These are phyloP conservation scores for Drosophila yakuba DNA, from an alignment of 1,140 invertebrate species.

Conservation along the genomic window DNA sequence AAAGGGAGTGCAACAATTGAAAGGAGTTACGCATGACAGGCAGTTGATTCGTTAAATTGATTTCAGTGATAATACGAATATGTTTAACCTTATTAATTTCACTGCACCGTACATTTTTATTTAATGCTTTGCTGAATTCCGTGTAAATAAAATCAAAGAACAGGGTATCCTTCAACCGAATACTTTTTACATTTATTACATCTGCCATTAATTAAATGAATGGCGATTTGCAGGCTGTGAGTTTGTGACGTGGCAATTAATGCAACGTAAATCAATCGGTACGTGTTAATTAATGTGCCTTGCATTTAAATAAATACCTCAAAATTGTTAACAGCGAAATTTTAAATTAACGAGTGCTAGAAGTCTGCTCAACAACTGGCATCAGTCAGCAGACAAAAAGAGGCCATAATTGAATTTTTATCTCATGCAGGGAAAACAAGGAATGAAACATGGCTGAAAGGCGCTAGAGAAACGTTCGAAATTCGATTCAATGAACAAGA, in stretches of 20 bases:
- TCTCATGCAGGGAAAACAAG: conserved; percentile 44
- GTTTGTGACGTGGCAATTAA: conserved; percentile 56
- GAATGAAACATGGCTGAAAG: conserved; percentile 21
- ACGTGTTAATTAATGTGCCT: conserved; percentile 61
- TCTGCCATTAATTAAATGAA: conserved; percentile 68
- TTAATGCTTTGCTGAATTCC: background rate
- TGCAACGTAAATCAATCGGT: conserved; percentile 63
- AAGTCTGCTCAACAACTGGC: conserved; percentile 16
- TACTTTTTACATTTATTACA: conserved; percentile 17
- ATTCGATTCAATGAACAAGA: conserved; percentile 74
- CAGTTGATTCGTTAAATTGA: conserved; percentile 6
- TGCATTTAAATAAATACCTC: conserved; percentile 27
- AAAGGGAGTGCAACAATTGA: background rate
- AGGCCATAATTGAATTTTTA: conserved; percentile 74
- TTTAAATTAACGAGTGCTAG: conserved; percentile 21
- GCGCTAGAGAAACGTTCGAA: conserved; percentile 45
- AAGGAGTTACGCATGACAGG: conserved; percentile 1
- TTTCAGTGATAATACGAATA: background rate
- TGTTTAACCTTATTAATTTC: conserved; percentile 1
- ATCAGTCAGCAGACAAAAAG: conserved; percentile 37
- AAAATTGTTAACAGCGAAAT: conserved; percentile 7
- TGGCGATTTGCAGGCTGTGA: conserved; percentile 29
- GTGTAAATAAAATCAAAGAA: background rate
- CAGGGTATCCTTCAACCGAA: conserved; percentile 23
- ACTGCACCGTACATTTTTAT: background rate